phyloP scores from a whole-genome alignment of 2,113 vertebrate genomes.

The Pelecanus crispus region DNA sequence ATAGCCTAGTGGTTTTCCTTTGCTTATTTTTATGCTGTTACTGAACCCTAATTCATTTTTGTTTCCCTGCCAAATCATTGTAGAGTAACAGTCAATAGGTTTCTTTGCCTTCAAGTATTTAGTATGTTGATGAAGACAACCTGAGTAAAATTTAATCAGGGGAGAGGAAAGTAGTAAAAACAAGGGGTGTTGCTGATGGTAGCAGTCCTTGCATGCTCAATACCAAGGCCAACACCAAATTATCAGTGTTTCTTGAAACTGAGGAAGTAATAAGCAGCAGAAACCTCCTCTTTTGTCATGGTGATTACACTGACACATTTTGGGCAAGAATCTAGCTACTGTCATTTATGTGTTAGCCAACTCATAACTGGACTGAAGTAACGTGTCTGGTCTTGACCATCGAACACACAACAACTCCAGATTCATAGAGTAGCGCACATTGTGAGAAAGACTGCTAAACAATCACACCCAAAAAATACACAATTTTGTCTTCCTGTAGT shows the following conservation, averaged over 20 bases:
- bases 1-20: not conserved
- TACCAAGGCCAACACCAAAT: not conserved
- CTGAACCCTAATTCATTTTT: not conserved
- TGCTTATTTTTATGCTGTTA: not conserved
- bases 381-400: slow-evolving; percentile 15
- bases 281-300: not conserved
- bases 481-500: not conserved
- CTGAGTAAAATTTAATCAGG: not conserved
- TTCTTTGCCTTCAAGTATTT: not conserved
- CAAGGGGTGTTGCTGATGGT: not conserved
- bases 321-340: not conserved
- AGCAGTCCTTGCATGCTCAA: not conserved
- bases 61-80: not conserved
- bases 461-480: slow-evolving; percentile 16
- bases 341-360: not conserved
- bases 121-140: not conserved
- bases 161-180: not conserved
- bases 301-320: not conserved
- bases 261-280: not conserved
- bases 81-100: not conserved
- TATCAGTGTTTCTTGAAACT: not conserved
- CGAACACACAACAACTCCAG: not conserved
- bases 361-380: not conserved
- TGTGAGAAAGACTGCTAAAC: not conserved
- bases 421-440: not conserved